A percentile compares a stretch with the other conserved stretches of the same genome.
Evolutionary conservation across 1,140 invertebrate species (phyloP).

Genomic region (Drosophila pectinifera): DNA sequence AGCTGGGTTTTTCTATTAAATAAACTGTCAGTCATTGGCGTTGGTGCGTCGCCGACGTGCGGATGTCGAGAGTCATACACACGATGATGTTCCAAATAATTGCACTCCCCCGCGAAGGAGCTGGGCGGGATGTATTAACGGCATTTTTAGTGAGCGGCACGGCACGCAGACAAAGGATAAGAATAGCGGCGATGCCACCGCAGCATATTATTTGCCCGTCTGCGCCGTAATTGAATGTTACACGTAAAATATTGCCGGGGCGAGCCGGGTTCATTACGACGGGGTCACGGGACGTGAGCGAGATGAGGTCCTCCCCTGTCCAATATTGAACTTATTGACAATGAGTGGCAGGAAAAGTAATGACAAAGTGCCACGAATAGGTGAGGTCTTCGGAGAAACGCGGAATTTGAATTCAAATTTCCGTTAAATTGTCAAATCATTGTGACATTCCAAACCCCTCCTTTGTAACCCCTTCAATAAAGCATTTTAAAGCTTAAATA

Average conservation of each 20-base stretch:
- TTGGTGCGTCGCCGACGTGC: constrained; percentile 33
- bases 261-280: constrained; percentile 33
- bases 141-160: constrained; percentile 52
- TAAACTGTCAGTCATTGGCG: constrained; percentile 75
- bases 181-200: constrained; percentile 32
- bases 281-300: constrained; percentile 34
- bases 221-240: constrained; percentile 67
- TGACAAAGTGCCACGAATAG: constrained; percentile 1
- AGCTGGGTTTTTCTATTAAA: constrained; percentile 64
- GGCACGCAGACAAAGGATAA: constrained; percentile 40
- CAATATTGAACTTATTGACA: constrained; percentile 19
- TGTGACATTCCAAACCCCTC: not conserved
- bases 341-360: constrained; percentile 20
- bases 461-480: not conserved
- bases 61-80: constrained; percentile 63
- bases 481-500: rapidly evolving
- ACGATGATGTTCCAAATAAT: constrained; percentile 70
- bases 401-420: constrained; percentile 14
- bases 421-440: constrained; percentile 8
- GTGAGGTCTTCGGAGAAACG: not conserved
- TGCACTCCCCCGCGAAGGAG: constrained; percentile 20
- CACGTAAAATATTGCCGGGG: constrained; percentile 70
- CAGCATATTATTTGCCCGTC: constrained; percentile 47
- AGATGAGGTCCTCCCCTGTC: constrained; percentile 3
- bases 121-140: constrained; percentile 40